These are phyloP conservation scores for Spodoptera exigua DNA, from an alignment of 2,888 invertebrate genomes.

Conservation along the genomic window DNA sequence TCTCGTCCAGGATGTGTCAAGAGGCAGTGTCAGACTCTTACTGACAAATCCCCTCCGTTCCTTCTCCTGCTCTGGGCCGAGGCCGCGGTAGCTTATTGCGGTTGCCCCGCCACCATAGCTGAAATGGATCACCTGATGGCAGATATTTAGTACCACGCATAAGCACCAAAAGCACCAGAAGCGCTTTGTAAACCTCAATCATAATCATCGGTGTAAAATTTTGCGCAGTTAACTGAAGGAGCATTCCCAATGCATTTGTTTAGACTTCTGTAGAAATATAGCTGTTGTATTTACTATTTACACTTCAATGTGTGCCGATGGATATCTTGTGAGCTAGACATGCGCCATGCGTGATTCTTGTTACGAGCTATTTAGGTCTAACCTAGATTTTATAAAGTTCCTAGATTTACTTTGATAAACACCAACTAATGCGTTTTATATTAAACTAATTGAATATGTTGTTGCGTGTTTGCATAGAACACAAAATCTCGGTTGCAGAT, in stretches of 20 bases:
- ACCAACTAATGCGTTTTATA: background rate
- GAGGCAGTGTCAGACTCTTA: too few relatives aligned
- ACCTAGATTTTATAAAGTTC: conserved; percentile 10
- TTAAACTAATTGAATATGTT: background rate
- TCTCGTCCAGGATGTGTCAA: too few relatives aligned
- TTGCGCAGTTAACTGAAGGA: background rate
- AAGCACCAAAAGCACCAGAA: too few relatives aligned
- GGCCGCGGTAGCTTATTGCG: too few relatives aligned
- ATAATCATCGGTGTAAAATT: too few relatives aligned
- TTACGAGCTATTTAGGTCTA: conserved; percentile 21
- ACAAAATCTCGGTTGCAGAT: too few relatives aligned
- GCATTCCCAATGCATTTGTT: background rate
- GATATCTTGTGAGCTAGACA: conserved; percentile 19
- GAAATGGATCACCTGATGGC: too few relatives aligned
- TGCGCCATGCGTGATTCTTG: conserved; percentile 18
- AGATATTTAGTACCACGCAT: too few relatives aligned
- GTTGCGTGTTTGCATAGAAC: background rate
- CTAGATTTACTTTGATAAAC: conserved; percentile 3
- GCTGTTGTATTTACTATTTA: conserved; percentile 5
- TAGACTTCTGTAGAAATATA: background rate
- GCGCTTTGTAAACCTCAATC: too few relatives aligned
- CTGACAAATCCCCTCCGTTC: too few relatives aligned
- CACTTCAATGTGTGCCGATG: conserved; percentile 20
- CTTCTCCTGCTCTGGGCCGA: too few relatives aligned
- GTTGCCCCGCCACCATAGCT: too few relatives aligned